These are phyloP conservation scores for Pterocles orientalis DNA, from an alignment of 2,113 vertebrate species.

Conservation along the genomic window DNA sequence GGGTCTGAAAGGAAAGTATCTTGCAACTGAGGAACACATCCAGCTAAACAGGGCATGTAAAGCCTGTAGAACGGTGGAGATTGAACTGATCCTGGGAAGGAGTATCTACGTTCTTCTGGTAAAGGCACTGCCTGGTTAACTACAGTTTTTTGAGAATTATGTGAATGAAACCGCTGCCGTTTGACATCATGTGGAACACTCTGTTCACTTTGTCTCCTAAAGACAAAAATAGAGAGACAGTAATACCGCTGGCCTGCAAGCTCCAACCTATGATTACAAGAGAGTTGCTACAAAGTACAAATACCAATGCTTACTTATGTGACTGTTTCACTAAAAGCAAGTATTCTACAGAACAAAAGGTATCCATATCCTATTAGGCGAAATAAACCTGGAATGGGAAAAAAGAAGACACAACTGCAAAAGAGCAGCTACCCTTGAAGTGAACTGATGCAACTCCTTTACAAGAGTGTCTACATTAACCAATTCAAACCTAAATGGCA, in stretches of 20 bases:
- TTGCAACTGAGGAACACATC: conserved; percentile 57
- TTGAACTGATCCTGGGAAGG: neutral
- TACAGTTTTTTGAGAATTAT: conserved; percentile 30
- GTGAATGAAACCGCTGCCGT: conserved; percentile 80
- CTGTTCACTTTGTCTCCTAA: conserved; percentile 82
- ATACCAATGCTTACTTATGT: neutral
- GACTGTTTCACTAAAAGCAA: neutral
- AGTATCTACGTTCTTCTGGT: conserved; percentile 46
- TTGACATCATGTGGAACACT: conserved; percentile 73
- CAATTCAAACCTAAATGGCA: neutral
- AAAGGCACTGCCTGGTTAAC: conserved; percentile 76
- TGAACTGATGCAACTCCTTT: neutral
- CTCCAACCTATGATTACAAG: neutral
- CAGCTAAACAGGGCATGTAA: conserved; percentile 31
- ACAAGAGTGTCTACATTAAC: neutral
- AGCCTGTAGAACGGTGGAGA: conserved; percentile 3
- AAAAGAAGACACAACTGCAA: neutral
- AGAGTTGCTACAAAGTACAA: neutral
- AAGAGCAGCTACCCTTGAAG: neutral
- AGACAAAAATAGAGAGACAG: neutral
- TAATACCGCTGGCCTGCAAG: neutral
- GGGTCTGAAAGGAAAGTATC: conserved; percentile 55
- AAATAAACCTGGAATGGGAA: neutral
- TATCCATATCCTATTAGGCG: accelerated
- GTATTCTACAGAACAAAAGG: neutral